A percentile compares a stretch with the other conserved stretches of the same genome.
These are phyloP conservation scores for Brachyalestes nurse DNA, from an alignment of 2,797 vertebrate species.

Conservation along the genomic window DNA sequence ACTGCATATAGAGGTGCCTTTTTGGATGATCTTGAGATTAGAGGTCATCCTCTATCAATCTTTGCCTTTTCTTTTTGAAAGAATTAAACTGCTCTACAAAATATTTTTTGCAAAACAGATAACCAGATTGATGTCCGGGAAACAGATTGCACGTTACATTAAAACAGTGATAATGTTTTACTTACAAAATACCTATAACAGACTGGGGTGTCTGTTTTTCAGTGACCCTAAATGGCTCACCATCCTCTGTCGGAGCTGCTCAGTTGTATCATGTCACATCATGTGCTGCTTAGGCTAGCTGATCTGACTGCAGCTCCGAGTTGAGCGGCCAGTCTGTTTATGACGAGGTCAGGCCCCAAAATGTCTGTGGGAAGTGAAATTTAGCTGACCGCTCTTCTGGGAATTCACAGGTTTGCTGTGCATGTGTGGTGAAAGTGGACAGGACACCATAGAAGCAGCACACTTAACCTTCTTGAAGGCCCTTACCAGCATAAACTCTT, in stretches of 20 bases:
- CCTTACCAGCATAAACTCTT: too few species aligned
- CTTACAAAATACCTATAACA: not conserved
- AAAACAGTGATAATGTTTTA: not conserved
- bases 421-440: too few species aligned
- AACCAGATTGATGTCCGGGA: not conserved
- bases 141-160: not conserved
- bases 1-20: not conserved
- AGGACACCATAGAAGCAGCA: not conserved
- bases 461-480: too few species aligned
- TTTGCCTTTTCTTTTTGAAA: not conserved
- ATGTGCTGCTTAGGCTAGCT: not conserved
- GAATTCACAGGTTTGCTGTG: constrained; percentile 6
- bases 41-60: not conserved
- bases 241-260: not conserved
- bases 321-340: not conserved
- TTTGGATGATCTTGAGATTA: not conserved
- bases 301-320: not conserved
- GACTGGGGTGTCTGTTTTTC: not conserved
- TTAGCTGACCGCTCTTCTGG: not conserved
- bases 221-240: not conserved
- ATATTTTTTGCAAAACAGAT: not conserved
- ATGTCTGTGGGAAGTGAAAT: constrained; percentile 21
- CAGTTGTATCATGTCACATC: not conserved
- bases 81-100: too few species aligned
- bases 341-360: constrained; percentile 19